A percentile compares a stretch with the other conserved stretches of the same genome.
Conservation (phyloP, 2,113 vertebrate genomes). For the Entelurus aequoreus region DNA sequence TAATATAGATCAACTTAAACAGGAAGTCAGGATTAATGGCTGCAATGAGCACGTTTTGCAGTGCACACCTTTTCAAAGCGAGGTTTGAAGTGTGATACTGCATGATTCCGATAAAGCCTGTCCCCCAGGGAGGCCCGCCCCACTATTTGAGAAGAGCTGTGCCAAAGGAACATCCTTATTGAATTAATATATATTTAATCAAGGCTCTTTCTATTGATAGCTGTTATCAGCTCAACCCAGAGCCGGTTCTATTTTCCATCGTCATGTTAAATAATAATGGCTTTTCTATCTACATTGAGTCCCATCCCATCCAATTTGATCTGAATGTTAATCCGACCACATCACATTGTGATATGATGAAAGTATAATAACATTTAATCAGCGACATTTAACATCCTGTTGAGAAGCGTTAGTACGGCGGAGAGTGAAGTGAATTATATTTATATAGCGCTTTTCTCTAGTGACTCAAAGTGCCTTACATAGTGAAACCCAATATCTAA, state of each 20-base stretch:
- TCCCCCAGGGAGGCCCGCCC: no score
- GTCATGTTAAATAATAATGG: constrained; percentile 6
- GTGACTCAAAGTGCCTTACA: no score
- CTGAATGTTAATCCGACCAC: constrained; percentile 13
- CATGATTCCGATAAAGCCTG: no score
- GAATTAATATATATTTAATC: background rate
- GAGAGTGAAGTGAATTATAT: no score
- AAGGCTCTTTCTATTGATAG: background rate
- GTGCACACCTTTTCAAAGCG: no score
- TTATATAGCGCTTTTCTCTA: no score
- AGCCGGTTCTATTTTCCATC: constrained; percentile 12
- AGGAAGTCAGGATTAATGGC: no score
- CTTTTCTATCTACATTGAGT: constrained; percentile 2
- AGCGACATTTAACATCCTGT: constrained; percentile 29
- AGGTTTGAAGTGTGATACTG: no score
- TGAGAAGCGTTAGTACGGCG: constrained; percentile 17
- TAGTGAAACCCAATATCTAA: no score
- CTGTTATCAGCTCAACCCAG: constrained; percentile 6
- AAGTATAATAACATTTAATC: constrained; percentile 30
- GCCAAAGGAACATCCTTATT: background rate
- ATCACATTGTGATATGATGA: constrained; percentile 13
- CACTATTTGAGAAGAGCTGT: background rate
- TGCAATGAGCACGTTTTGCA: no score
- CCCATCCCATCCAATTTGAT: constrained; percentile 11
- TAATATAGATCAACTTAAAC: no score